Conservation (phyloP, 2,888 invertebrate genomes). For the Brenthis hecate region DNA sequence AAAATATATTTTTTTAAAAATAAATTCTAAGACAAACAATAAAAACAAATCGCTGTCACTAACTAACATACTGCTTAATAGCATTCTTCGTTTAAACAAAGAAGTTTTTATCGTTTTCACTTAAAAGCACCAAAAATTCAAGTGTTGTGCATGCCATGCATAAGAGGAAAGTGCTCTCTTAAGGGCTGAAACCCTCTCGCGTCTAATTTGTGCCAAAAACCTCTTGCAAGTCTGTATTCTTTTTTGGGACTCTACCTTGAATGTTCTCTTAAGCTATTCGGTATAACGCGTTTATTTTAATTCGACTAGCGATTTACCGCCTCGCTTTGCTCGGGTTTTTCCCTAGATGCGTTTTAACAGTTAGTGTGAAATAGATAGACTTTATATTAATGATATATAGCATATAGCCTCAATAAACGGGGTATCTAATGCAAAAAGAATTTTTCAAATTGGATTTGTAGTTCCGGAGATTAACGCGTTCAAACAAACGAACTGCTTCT, state of each 20-base stretch:
- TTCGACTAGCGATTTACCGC: neutral
- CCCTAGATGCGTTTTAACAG: too few species aligned
- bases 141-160: constrained; percentile 36
- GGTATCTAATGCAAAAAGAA: too few species aligned
- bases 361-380: too few species aligned
- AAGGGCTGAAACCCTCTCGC: constrained; percentile 32
- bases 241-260: constrained; percentile 16
- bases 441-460: too few species aligned
- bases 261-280: constrained; percentile 19
- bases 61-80: neutral
- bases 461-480: too few species aligned
- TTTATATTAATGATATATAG: too few species aligned
- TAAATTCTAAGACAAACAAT: too few species aligned
- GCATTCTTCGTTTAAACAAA: constrained; percentile 4
- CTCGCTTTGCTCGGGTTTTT: too few species aligned
- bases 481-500: too few species aligned
- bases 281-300: neutral
- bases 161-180: constrained; percentile 30
- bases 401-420: too few species aligned
- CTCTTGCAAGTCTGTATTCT: constrained; percentile 16
- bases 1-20: too few species aligned
- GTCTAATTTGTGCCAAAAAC: constrained; percentile 34
- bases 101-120: constrained; percentile 27
- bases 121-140: constrained; percentile 36
- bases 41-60: neutral